Percentiles rank a stretch among this genome's conserved stretches.
phyloP scores from a whole-genome alignment of 2,113 vertebrate genomes.

The Parus major region DNA sequence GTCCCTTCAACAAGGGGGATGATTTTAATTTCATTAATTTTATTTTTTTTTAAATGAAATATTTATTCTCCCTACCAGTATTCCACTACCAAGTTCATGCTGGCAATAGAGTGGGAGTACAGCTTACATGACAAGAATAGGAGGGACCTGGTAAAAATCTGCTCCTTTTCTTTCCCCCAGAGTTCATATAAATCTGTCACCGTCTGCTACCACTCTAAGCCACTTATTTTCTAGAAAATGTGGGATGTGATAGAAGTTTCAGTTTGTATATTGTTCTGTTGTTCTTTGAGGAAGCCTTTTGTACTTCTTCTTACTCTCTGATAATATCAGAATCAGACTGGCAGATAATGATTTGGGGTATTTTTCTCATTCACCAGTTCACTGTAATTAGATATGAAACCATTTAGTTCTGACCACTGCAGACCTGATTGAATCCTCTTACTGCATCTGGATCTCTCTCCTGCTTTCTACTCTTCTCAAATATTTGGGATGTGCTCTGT shows the following conservation, averaged over 20 bases:
- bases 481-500: neutral
- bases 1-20: neutral
- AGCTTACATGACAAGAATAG: neutral
- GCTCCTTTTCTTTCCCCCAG: neutral
- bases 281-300: neutral
- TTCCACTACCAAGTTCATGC: neutral
- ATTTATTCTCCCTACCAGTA: neutral
- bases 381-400: neutral
- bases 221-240: slow-evolving; percentile 17
- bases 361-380: neutral
- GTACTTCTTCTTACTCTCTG: neutral
- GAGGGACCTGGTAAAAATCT: neutral
- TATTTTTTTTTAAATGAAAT: neutral
- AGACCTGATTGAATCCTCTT: neutral
- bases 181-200: neutral
- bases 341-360: neutral
- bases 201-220: neutral
- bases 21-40: neutral
- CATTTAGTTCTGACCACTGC: neutral
- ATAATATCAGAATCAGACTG: neutral
- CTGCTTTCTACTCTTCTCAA: neutral
- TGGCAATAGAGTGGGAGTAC: neutral
- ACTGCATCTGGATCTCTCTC: neutral
- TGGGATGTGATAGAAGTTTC: neutral
- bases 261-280: neutral